Evolutionary conservation across 30 jellyfish, hydroid and myxozoan species (phyloP).

Genomic region (Nemopilema nomurai): DNA sequence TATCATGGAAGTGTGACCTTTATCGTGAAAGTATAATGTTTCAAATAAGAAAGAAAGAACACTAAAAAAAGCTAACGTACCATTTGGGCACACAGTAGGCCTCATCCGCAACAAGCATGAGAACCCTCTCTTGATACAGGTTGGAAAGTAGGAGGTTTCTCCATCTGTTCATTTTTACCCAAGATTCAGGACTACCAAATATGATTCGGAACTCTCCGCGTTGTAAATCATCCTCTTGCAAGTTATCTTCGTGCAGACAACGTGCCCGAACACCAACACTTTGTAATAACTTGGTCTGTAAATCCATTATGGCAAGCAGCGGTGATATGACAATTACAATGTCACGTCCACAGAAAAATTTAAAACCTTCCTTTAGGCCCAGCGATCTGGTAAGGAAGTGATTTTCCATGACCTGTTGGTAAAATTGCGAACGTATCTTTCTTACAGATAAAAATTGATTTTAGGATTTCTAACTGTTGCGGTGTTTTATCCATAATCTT

Average conservation of each 20-base stretch:
- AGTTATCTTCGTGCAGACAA: slow-evolving; percentile 17
- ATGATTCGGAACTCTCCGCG: slow-evolving; percentile 1
- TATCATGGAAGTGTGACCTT: not conserved
- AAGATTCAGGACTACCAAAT: slow-evolving; percentile 20
- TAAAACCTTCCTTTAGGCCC: no score
- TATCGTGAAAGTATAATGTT: not conserved
- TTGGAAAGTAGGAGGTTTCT: slow-evolving; percentile 21
- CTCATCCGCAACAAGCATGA: slow-evolving; percentile 48
- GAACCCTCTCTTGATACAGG: slow-evolving; percentile 14
- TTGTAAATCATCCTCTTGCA: not conserved
- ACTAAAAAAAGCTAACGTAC: slow-evolving; percentile 1
- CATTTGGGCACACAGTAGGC: slow-evolving; percentile 44
- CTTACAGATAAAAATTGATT: no score
- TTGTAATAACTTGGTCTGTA: slow-evolving; percentile 9
- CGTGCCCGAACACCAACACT: not conserved
- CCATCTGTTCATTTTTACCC: slow-evolving; percentile 23
- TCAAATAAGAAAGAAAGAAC: not conserved
- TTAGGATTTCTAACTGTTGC: no score
- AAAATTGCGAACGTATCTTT: no score
- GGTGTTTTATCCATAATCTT: no score
- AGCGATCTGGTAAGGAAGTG: no score
- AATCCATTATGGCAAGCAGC: slow-evolving; percentile 14
- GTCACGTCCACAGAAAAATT: no score
- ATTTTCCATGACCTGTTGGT: no score
- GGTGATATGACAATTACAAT: slow-evolving; percentile 17